Evolutionary conservation across 2,888 invertebrate genomes (phyloP), one percentile per base, ranked within the genome.

Genomic region (Cosmia pyralina): DNA sequence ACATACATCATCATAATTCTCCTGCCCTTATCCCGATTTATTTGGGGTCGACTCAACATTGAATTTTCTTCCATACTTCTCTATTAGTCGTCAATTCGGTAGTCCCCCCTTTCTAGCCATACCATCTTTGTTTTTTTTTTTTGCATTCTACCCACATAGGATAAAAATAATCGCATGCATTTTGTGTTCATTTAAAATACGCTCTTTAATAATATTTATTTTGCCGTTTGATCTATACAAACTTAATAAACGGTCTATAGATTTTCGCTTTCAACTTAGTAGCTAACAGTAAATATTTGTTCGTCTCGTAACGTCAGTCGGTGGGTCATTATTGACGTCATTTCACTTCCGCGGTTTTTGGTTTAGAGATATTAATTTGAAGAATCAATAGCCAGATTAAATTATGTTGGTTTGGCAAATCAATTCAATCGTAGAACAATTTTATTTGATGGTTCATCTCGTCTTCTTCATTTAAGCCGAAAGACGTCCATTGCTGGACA

Each of bases 241-340:
- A 22, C 13, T 8, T 15, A 8, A 34, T 62, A 48, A 59, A 6
- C 8, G 11, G 44, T 34, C 4, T 44, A 44, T 34, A 22, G 22
- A 38, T 50, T 50, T 67, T 50, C 44, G 22, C 50, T 44, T 74
- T 77, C 50, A 44, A 57, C 15, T 50, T 19, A 0, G 48, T 67
- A 66, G 57, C 50, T 2, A 34, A 28, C 28, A 65, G 34, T 19
- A 74, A 74, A 77, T 77, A 77, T 74, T 77, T 50, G 44, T 17
- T 58, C 10, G 50, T 13, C 22, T 66, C 8, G 28, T 15, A 34
- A 74, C 19, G 19, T 58, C 50, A 74, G 15, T 34, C 0, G 1
- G 1, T 22, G 19, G 68, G 41, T 15, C 48, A 34, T 41, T 34
- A 48, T 15, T 74, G 67, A 76, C 77, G 73, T 58, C 55, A 77